Conservation (phyloP, 2,797 vertebrate genomes). For the Sebastes kiyomatsui region DNA sequence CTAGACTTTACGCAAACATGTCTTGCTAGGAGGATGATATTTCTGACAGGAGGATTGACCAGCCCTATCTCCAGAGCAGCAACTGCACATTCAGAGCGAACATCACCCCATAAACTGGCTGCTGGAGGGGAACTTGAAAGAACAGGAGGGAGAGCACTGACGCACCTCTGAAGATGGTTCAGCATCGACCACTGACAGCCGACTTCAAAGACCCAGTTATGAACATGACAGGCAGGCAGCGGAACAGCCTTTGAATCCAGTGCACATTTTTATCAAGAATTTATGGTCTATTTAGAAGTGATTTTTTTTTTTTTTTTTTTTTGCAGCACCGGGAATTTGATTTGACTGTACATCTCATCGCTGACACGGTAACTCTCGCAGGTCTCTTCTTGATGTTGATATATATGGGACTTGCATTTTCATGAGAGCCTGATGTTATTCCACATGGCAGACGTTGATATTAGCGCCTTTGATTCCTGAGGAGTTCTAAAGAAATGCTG, state of each 20-base stretch:
- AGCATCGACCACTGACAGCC: conserved; percentile 72
- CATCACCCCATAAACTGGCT: conserved; percentile 69
- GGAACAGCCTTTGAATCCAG: conserved; percentile 72
- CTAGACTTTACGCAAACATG: conserved; percentile 66
- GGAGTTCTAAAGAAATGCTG: conserved; percentile 78
- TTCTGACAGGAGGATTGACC: conserved; percentile 73
- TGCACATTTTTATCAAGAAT: conserved; percentile 77
- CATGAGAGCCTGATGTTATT: conserved; percentile 75
- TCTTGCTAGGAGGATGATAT: conserved; percentile 62
- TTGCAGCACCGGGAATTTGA: conserved; percentile 58
- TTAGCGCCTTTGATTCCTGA: conserved; percentile 78
- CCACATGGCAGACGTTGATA: conserved; percentile 76
- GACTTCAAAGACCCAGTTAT: conserved; percentile 81
- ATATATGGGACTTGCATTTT: conserved; percentile 74
- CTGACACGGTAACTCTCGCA: conserved; percentile 62
- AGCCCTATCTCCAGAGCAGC: conserved; percentile 76
- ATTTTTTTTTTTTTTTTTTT: conserved; percentile 36
- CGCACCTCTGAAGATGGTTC: conserved; percentile 77
- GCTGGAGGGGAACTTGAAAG: conserved; percentile 83
- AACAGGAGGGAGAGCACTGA: conserved; percentile 65
- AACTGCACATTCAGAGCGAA: conserved; percentile 75
- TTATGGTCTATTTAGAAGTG: conserved; percentile 75
- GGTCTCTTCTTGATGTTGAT: conserved; percentile 71
- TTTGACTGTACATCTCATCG: conserved; percentile 71
- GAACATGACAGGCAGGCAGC: conserved; percentile 77